phyloP scores from a whole-genome alignment of 2,797 vertebrate genomes.

The Microctenopoma steveboyesi region DNA sequence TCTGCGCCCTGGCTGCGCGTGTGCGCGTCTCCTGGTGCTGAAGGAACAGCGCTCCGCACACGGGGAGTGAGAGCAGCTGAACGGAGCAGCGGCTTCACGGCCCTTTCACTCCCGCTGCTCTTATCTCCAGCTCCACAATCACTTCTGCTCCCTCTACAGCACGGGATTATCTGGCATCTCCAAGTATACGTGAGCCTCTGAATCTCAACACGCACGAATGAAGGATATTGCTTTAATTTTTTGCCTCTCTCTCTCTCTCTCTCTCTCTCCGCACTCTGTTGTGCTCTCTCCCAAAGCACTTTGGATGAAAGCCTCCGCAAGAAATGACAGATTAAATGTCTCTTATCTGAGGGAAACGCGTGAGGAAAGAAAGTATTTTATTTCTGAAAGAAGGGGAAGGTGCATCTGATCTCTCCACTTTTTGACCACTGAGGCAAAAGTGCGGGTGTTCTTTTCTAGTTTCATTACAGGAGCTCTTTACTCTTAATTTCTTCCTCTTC shows the following conservation, averaged over 20 bases:
- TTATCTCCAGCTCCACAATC: constrained; percentile 38
- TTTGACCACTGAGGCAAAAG: constrained; percentile 26
- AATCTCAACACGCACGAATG: constrained; percentile 18
- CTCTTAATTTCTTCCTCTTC: background rate
- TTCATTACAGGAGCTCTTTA: constrained; percentile 18
- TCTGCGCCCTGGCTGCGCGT: background rate
- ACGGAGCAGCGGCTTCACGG: constrained; percentile 1
- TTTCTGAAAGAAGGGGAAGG: background rate
- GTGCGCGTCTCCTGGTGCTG: constrained; percentile 45
- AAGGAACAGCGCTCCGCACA: constrained; percentile 59
- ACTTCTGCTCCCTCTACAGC: constrained; percentile 10
- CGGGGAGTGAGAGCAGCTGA: constrained; percentile 7
- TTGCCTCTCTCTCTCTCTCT: constrained; percentile 1
- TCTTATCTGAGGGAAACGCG: constrained; percentile 30
- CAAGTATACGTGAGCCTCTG: constrained; percentile 2
- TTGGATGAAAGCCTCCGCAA: constrained; percentile 64
- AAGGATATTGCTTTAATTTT: constrained; percentile 25
- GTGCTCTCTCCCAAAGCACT: constrained; percentile 62
- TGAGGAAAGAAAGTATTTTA: constrained; percentile 25
- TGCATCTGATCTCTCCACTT: constrained; percentile 16
- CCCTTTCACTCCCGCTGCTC: constrained; percentile 22
- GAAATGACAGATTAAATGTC: constrained; percentile 48
- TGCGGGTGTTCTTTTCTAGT: constrained; percentile 19
- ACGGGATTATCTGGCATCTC: constrained; percentile 26
- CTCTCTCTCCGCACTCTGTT: constrained; percentile 22